A percentile compares a stretch with the other conserved stretches of the same genome.
Conservation (phyloP, 1,140 invertebrate species). For the Prorops nasuta region DNA sequence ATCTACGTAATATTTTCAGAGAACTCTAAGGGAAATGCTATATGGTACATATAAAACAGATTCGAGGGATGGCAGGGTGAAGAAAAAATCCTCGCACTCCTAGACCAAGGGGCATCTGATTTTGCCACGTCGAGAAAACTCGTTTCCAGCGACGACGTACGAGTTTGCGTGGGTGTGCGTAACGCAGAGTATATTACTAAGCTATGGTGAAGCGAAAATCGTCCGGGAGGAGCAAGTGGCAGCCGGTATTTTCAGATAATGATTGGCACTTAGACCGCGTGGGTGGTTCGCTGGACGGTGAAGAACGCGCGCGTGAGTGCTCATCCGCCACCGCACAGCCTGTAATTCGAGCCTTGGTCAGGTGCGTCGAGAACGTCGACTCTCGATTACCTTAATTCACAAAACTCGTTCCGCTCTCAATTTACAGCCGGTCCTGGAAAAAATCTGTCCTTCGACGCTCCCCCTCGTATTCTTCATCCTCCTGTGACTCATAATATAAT, state of each 20-base stretch:
- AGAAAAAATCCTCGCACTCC: no score
- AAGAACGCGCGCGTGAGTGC: background rate
- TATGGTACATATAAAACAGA: no score
- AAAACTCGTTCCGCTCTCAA: background rate
- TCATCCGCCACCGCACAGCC: no score
- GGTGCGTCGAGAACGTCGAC: no score
- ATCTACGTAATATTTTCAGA: no score
- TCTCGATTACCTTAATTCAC: background rate
- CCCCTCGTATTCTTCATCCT: background rate
- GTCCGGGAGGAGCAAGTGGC: background rate
- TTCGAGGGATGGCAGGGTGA: no score
- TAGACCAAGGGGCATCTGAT: no score
- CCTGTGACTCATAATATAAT: background rate
- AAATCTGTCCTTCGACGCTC: background rate
- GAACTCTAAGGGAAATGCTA: no score
- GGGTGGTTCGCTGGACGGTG: background rate
- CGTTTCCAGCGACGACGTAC: no score
- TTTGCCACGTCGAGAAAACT: no score
- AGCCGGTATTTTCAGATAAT: background rate
- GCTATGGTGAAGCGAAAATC: background rate
- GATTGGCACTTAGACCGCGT: background rate
- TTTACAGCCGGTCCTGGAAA: conserved; percentile 1
- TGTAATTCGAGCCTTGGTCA: background rate
- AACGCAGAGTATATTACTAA: background rate
- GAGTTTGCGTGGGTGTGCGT: background rate